phyloP scores from a whole-genome alignment of 1,140 invertebrate genomes.

The Drosophila cardini region DNA sequence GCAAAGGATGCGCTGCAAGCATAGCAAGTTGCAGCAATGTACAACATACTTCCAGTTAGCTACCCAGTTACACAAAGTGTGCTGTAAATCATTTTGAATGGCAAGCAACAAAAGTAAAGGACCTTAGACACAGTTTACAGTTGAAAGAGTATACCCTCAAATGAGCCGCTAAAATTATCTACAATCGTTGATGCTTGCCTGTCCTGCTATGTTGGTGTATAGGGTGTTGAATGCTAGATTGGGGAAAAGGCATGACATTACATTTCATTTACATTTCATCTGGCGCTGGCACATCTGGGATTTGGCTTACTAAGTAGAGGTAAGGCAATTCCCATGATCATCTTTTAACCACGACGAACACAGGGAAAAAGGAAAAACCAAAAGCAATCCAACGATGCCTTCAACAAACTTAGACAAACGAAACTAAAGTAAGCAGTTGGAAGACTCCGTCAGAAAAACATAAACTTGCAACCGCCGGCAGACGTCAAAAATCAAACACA shows the following conservation, averaged over 20 bases:
- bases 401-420: not conserved
- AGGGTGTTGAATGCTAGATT: not conserved
- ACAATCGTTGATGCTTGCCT: too few relatives aligned
- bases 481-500: not conserved
- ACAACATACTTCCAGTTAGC: constrained; percentile 6
- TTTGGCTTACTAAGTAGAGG: constrained; percentile 13
- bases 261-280: constrained; percentile 81
- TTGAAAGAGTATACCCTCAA: too few relatives aligned
- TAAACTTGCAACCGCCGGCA: constrained; percentile 57
- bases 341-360: constrained; percentile 80
- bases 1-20: constrained; percentile 37
- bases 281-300: constrained; percentile 44
- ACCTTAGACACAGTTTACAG: not conserved
- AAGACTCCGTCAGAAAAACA: constrained; percentile 64
- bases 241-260: constrained; percentile 45
- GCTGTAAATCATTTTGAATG: constrained; percentile 76
- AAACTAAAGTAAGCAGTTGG: not conserved
- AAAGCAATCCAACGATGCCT: constrained; percentile 4
- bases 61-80: constrained; percentile 43
- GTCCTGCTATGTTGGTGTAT: not conserved
- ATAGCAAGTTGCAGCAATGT: not conserved
- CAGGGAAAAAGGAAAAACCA: constrained; percentile 33
- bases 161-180: too few relatives aligned
- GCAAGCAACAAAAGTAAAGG: constrained; percentile 37
- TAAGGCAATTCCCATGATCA: constrained; percentile 58